Evolutionary conservation across 2,888 invertebrate genomes (phyloP).

Genomic region (Ecdyonurus torrentis): DNA sequence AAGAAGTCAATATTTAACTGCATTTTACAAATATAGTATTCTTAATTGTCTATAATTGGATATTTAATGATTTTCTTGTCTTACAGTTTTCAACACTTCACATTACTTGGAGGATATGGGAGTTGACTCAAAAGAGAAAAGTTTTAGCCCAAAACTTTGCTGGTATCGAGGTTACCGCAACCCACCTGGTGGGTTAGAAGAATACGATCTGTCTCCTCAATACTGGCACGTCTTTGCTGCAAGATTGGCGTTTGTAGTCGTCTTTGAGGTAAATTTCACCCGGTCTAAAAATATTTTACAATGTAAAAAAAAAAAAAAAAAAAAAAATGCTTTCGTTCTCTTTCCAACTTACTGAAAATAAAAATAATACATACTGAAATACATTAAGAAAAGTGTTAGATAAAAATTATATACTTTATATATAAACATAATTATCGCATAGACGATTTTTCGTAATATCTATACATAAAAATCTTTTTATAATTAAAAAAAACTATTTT

Average conservation of each 20-base stretch:
- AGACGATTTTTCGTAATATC: no score
- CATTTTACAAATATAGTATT: no score
- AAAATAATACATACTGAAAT: no score
- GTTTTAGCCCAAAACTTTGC: slow-evolving; percentile 41
- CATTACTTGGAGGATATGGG: slow-evolving; percentile 68
- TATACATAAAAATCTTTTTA: no score
- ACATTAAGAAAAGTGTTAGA: no score
- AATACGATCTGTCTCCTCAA: slow-evolving; percentile 68
- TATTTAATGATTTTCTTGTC: no score
- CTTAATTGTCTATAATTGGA: no score
- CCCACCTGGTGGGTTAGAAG: slow-evolving; percentile 27
- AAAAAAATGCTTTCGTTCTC: not conserved
- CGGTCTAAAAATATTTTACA: not conserved
- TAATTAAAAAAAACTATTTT: no score
- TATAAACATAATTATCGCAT: no score
- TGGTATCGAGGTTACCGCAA: slow-evolving; percentile 68
- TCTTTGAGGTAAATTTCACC: slow-evolving; percentile 39
- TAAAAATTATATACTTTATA: no score
- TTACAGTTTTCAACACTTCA: slow-evolving; percentile 63
- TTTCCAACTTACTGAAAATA: not conserved
- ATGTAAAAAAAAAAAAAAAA: not conserved
- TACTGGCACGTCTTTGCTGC: slow-evolving; percentile 59
- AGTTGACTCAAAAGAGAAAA: slow-evolving; percentile 37
- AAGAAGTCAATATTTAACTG: no score
- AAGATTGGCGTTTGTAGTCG: slow-evolving; percentile 45